Percentiles rank a stretch among this genome's conserved stretches.
These are phyloP conservation scores for Rhipidura dahli DNA, from an alignment of 2,113 vertebrate genomes.

Conservation along the genomic window DNA sequence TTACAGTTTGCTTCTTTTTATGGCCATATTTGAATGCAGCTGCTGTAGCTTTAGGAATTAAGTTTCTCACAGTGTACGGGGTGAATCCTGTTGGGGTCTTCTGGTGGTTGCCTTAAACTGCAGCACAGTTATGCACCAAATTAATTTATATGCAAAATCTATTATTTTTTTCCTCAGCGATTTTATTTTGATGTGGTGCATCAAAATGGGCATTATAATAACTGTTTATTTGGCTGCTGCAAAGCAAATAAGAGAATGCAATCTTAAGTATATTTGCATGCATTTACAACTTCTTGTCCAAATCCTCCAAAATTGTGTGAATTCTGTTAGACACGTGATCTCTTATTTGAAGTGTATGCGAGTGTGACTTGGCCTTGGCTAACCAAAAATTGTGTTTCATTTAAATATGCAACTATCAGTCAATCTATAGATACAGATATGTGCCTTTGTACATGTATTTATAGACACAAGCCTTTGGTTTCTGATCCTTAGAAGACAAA, in stretches of 20 bases:
- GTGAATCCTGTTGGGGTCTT: not conserved
- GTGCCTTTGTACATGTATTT: not conserved
- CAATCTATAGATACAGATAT: not conserved
- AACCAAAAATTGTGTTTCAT: not conserved
- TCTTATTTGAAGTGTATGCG: not conserved
- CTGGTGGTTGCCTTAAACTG: not conserved
- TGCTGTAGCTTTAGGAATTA: not conserved
- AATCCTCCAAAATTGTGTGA: not conserved
- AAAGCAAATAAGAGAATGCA: not conserved
- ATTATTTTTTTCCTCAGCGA: not conserved
- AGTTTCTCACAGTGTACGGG: not conserved
- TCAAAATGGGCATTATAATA: not conserved
- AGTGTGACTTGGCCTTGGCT: not conserved
- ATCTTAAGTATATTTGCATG: not conserved
- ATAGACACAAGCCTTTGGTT: not conserved
- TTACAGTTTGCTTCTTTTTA: not conserved
- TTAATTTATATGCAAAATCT: not conserved
- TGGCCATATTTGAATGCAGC: not conserved
- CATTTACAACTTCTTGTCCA: not conserved
- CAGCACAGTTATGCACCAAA: fast-evolving
- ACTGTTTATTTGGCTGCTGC: not conserved
- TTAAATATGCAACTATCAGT: not conserved
- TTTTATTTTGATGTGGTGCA: not conserved
- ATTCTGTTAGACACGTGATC: not conserved
- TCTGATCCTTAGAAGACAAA: not conserved